Evolutionary conservation across 2,113 vertebrate genomes (phyloP).

Genomic region (Embiotoca jacksoni): DNA sequence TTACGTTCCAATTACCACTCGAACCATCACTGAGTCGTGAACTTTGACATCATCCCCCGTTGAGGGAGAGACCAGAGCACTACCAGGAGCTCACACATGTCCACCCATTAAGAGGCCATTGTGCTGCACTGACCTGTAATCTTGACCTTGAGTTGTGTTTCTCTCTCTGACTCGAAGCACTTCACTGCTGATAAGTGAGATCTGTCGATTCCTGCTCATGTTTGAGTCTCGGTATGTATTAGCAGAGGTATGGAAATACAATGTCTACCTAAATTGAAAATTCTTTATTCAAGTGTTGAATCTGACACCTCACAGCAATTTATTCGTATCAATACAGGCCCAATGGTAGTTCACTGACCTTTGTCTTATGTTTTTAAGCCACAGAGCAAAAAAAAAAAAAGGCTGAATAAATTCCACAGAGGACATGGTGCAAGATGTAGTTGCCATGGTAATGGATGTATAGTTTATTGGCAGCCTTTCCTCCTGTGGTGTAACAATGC

Average conservation of each 20-base stretch:
- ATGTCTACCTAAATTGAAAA: neutral
- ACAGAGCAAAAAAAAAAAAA: neutral
- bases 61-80: constrained; percentile 5
- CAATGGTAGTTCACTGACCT: constrained; percentile 27
- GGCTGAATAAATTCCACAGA: constrained; percentile 19
- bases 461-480: constrained; percentile 38
- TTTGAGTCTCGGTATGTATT: neutral
- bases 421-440: constrained; percentile 26
- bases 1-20: constrained; percentile 56
- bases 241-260: neutral
- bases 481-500: constrained; percentile 78
- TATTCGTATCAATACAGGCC: neutral
- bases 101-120: constrained; percentile 48
- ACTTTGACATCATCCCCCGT: constrained; percentile 47
- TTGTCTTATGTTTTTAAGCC: constrained; percentile 13
- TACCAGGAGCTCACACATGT: constrained; percentile 40
- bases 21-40: constrained; percentile 38
- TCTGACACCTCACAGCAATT: neutral
- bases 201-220: constrained; percentile 20
- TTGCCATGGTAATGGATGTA: constrained; percentile 72
- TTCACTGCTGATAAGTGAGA: constrained; percentile 24
- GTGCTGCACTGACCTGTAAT: constrained; percentile 59
- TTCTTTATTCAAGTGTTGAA: constrained; percentile 6
- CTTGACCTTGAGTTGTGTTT: constrained; percentile 53
- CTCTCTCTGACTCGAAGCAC: constrained; percentile 29